Evolutionary conservation across 2,797 vertebrate species (phyloP).

Genomic region (Loriculus beryllinus): DNA sequence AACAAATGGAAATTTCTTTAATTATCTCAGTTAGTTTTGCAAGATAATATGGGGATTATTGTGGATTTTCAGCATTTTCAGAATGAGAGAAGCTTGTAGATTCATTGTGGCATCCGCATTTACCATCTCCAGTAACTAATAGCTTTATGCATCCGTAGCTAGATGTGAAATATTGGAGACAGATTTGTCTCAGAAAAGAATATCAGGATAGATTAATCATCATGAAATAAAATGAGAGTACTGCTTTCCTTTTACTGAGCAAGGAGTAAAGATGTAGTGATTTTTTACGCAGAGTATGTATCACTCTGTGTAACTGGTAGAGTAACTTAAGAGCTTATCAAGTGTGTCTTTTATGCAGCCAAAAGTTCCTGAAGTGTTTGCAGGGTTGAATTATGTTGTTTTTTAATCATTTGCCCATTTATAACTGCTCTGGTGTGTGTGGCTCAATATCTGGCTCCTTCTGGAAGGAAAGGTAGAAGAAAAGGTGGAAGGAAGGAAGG

Average conservation of each 20-base stretch:
- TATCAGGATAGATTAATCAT: not conserved
- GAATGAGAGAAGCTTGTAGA: not conserved
- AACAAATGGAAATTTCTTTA: not conserved
- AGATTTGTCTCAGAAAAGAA: not conserved
- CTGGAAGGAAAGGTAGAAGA: not conserved
- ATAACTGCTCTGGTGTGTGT: not conserved
- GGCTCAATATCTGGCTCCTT: not conserved
- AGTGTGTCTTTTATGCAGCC: not conserved
- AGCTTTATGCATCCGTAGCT: not conserved
- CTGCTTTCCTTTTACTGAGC: not conserved
- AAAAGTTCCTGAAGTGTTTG: not conserved
- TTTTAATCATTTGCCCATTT: not conserved
- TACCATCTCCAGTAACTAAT: not conserved
- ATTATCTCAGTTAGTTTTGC: not conserved
- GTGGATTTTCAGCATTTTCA: not conserved
- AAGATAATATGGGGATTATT: not conserved
- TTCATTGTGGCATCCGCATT: not conserved
- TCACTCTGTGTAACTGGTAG: not conserved
- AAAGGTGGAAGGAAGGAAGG: too few relatives aligned
- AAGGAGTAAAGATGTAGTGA: not conserved
- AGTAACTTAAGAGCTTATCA: not conserved
- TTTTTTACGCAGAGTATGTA: not conserved
- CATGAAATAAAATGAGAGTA: not conserved
- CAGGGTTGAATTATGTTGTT: not conserved
- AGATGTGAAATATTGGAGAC: not conserved